phyloP scores from a whole-genome alignment of 2,797 vertebrate genomes.

The Nannoperca australis region DNA sequence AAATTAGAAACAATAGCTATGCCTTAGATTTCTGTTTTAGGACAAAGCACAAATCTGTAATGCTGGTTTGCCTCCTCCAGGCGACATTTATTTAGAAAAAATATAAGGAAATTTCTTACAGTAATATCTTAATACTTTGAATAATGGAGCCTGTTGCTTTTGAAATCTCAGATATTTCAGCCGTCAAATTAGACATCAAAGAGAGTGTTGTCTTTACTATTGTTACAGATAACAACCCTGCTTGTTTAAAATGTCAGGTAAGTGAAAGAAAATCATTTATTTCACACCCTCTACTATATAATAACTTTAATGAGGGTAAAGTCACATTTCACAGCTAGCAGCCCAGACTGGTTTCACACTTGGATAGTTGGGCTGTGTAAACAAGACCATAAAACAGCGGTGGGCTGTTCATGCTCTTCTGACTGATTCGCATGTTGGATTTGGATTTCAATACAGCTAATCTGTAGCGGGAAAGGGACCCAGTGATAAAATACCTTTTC shows the following conservation, averaged over 20 bases:
- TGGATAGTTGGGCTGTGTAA: conserved; percentile 10
- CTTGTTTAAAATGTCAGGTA: background rate
- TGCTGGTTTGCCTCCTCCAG: background rate
- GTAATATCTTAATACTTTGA: background rate
- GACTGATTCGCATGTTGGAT: conserved; percentile 7
- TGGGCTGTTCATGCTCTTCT: conserved; percentile 1
- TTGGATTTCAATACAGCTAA: conserved; percentile 1
- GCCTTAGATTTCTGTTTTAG: background rate
- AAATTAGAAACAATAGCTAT: background rate
- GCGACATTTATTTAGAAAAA: background rate
- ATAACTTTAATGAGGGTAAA: conserved; percentile 13
- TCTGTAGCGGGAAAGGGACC: background rate
- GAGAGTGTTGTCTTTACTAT: background rate
- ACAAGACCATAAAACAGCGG: conserved; percentile 55
- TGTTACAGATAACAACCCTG: background rate
- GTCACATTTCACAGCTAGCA: background rate
- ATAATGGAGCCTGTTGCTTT: background rate
- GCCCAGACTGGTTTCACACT: conserved; percentile 18
- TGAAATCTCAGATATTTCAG: background rate
- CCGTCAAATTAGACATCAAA: background rate
- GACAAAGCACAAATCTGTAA: conserved; percentile 1
- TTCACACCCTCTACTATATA: background rate
- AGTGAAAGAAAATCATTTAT: background rate
- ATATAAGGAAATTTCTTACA: background rate
- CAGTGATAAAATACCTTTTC: conserved; percentile 7